Evolutionary conservation across 2,797 vertebrate genomes (phyloP), one percentile per base, ranked within the genome.

Genomic region (Graptemys geographica): DNA sequence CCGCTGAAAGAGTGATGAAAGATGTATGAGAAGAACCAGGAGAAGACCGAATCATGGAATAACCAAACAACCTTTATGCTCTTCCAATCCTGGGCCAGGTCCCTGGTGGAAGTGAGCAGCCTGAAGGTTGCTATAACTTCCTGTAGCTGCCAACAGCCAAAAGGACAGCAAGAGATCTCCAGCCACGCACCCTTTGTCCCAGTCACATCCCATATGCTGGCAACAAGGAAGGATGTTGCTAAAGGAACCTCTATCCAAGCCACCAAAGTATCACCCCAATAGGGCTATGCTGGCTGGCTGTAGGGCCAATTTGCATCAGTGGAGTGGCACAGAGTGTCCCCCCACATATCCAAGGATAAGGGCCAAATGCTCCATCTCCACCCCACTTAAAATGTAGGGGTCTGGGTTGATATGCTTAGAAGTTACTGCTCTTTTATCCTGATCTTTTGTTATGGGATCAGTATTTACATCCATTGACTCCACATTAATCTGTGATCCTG

Each of bases 171-270:
- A 3, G 33, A 81, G 23, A 5, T 51, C 11, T 0, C 0, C 51
- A 13, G 52, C 8, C 74, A 2, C 72, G 15, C 25, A 27, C 18
- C 52, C 78, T 0, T 76, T 83, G 53, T 82, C 62, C 52, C 72
- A 28, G 8, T 15, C 55, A 25, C 76, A 2, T 6, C 12, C 5
- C 16, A 25, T 81, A 3, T 65, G 5, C 1, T 13, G 87, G 69
- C 69, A 37, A 51, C 27, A 3, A 21, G 8, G 1, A 8, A 51
- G 41, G 59, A 62, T 16, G 33, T 62, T 53, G 2, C 31, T 1
- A 0, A 59, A 13, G 12, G n/a, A 72, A 13, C 21, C 37, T 72
- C 33, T 72, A 41, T 1, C 2, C 8, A 86, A 44, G 0, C 53
- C 27, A 81, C 79, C 47, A 8, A 18, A 88, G 5, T 44, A 81